phyloP scores from a whole-genome alignment of 2,797 vertebrate genomes.

The Tamandua tetradactyla region DNA sequence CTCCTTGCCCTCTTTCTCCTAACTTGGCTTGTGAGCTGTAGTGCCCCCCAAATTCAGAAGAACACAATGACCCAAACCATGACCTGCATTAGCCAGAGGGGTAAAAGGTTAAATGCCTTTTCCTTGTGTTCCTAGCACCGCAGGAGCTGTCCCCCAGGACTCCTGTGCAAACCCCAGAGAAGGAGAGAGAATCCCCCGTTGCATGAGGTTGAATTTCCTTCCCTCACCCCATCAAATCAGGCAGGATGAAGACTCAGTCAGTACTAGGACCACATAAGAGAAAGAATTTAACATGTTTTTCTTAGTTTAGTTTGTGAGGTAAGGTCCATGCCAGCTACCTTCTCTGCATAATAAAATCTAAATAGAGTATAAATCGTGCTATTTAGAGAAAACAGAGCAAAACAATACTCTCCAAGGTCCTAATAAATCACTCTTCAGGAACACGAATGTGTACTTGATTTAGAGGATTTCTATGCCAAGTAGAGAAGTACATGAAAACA shows the following conservation, averaged over 20 bases:
- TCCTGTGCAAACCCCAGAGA: neutral
- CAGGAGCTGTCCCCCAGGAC: neutral
- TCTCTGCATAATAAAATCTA: constrained; percentile 49
- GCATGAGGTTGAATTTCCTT: constrained; percentile 3
- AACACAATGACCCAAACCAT: neutral
- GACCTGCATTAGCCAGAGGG: neutral
- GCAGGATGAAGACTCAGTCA: neutral
- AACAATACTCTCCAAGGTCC: neutral
- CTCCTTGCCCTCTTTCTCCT: neutral
- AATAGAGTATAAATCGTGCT: neutral
- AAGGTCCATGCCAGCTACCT: neutral
- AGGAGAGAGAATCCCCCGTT: neutral
- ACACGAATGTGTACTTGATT: neutral
- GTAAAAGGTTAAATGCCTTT: neutral
- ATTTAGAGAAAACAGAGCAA: constrained; percentile 52
- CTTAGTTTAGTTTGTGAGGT: neutral
- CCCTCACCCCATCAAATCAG: neutral
- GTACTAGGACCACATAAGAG: neutral
- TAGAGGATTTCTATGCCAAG: constrained; percentile 21
- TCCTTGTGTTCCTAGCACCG: neutral
- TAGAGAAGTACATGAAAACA: neutral
- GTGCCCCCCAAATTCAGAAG: neutral
- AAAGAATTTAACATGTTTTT: constrained; percentile 7
- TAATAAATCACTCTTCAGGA: constrained; percentile 25
- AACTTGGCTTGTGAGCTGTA: neutral